These are phyloP conservation scores for Xerus rutilus DNA, from an alignment of 2,797 vertebrate genomes.

Conservation along the genomic window DNA sequence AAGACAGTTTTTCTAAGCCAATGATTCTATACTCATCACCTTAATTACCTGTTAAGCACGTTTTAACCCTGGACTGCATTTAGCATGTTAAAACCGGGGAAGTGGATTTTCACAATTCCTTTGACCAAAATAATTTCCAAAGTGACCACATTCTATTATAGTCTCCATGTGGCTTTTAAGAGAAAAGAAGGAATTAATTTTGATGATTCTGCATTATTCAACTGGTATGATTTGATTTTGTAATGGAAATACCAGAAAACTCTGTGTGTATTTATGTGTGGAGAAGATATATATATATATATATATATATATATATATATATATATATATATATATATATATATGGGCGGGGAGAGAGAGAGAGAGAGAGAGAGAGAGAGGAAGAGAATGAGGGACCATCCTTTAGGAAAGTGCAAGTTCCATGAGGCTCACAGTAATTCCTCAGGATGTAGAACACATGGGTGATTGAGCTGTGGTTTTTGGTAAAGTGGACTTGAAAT, in stretches of 20 bases:
- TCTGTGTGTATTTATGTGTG: not conserved
- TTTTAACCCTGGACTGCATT: not conserved
- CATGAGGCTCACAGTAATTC: not conserved
- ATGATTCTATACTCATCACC: not conserved
- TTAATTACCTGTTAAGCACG: constrained; percentile 13
- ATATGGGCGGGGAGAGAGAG: too few species aligned
- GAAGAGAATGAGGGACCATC: not conserved
- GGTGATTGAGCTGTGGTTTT: not conserved
- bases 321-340: too few species aligned
- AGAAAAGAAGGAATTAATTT: constrained; percentile 20
- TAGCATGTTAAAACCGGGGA: not conserved
- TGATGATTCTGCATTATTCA: constrained; percentile 43
- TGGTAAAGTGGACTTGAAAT: not conserved
- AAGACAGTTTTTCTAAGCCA: not conserved
- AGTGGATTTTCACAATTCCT: constrained; percentile 31
- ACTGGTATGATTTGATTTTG: constrained; percentile 4
- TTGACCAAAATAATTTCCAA: constrained; percentile 37
- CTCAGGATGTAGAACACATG: not conserved
- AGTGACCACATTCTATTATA: not conserved
- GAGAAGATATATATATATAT: too few species aligned
- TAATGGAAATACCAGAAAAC: constrained; percentile 15
- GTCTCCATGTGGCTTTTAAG: constrained; percentile 19
- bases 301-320: too few species aligned
- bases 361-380: too few species aligned
- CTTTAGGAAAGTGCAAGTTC: not conserved